Conservation (phyloP, 2,113 vertebrate genomes). For the Upupa epops region DNA sequence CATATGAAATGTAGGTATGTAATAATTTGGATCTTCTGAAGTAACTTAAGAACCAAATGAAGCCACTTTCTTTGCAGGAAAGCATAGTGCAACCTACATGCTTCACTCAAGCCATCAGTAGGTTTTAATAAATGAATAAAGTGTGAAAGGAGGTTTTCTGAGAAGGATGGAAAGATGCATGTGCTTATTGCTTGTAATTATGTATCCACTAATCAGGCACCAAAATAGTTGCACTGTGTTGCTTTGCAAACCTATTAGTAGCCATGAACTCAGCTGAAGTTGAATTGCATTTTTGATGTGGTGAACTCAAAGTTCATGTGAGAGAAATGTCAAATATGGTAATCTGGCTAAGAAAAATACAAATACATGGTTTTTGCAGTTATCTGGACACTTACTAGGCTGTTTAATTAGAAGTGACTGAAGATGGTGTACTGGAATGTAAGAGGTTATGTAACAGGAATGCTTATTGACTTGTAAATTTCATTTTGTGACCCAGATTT, state of each 20-base stretch:
- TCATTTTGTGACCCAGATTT: neutral
- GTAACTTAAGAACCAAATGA: constrained; percentile 28
- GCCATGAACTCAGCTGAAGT: neutral
- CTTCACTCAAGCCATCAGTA: constrained; percentile 55
- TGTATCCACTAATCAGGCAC: constrained; percentile 9
- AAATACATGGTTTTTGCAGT: neutral
- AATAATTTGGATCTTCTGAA: constrained; percentile 25
- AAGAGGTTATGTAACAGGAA: neutral
- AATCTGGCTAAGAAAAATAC: neutral
- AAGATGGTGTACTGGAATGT: neutral
- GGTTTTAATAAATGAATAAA: constrained; percentile 45
- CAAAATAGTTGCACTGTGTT: neutral
- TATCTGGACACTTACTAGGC: neutral
- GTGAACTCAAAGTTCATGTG: neutral
- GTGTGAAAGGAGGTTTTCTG: constrained; percentile 17
- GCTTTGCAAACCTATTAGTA: neutral
- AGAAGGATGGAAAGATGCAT: constrained; percentile 1
- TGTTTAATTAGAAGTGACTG: neutral
- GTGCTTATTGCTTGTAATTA: constrained; percentile 18
- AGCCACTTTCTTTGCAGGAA: constrained; percentile 54
- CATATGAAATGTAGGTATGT: neutral
- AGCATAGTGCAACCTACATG: constrained; percentile 51
- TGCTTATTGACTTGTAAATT: neutral
- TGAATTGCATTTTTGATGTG: neutral
- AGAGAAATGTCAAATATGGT: neutral